phyloP scores from a whole-genome alignment of 2,113 vertebrate genomes.

The Aptenodytes patagonicus region DNA sequence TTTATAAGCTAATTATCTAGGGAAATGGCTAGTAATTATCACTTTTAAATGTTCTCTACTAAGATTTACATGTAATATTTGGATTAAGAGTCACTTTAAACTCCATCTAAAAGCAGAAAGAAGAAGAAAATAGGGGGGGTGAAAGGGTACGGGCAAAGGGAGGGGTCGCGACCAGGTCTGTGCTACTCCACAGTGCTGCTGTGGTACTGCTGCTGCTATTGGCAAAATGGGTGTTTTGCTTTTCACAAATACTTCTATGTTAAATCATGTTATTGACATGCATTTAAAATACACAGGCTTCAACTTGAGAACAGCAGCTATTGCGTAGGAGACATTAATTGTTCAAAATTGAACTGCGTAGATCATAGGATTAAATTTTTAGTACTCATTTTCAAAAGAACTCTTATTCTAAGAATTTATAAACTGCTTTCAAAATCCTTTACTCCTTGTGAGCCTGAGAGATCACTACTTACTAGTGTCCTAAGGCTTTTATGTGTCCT shows the following conservation, averaged over 20 bases:
- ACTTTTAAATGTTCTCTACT: background rate
- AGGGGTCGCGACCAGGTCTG: background rate
- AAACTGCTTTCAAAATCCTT: background rate
- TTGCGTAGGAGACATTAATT: background rate
- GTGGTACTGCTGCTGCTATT: background rate
- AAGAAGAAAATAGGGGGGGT: background rate
- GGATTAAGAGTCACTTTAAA: background rate
- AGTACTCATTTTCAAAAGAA: background rate
- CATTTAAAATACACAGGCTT: background rate
- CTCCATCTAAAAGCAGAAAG: background rate
- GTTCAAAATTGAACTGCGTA: background rate
- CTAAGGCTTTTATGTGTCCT: background rate
- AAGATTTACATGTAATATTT: background rate
- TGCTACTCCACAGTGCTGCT: background rate
- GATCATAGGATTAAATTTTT: background rate
- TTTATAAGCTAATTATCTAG: constrained; percentile 47
- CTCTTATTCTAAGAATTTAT: background rate
- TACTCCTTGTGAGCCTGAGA: background rate
- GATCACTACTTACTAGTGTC: background rate
- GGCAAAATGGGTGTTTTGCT: background rate
- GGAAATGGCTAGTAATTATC: constrained; percentile 34
- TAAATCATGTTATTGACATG: background rate
- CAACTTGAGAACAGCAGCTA: background rate
- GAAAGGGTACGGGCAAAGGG: background rate
- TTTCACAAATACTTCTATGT: background rate